Evolutionary conservation across 2,113 vertebrate species (phyloP), one percentile per base, ranked within the genome.

Genomic region (Eleginops maclovinus): DNA sequence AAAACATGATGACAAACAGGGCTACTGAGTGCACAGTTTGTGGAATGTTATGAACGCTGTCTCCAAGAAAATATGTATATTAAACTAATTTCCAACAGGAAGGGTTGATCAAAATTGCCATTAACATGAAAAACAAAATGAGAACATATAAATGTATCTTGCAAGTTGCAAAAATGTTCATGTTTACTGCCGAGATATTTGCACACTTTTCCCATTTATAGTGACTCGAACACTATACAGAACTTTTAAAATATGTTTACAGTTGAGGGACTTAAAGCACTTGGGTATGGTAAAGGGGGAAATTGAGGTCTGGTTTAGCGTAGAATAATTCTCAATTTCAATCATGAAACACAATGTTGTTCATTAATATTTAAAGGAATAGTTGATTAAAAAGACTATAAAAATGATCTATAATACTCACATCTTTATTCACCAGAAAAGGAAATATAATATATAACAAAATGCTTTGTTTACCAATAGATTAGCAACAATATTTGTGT

Each of bases 1-100:
- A 82, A 69, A 69, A 49, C 50, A 47, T 31, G 64, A 26, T 51
- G 75, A 69, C 59, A 64, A 40, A 82, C 36, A 70, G 54, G 51
- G 58, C 68, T 36, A 61, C 60, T 41, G 75, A 56, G 62, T 16
- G 49, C 59, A 82, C 10, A 60, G 13, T 68, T 79, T 66, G 58
- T 75, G 44, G 9, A 21, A 77, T 6, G 26, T 31, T 68, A 41
- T 31, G n/a, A 58, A 19, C 6, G 4, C 5, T 41, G 28, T 44
- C n/a, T 13, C 7, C 2, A 16, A 16, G 28, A 56, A 67, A 61
- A 8, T 41, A 9, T 1, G 3, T 50, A 26, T 4, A 17, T 10
- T 6, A 17, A 19, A 24, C 12, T 21, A 13, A 55, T 62, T 13
- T 26, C 16, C 1, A 69, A 51, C 10, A 11, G 13, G 3, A 19